These are phyloP conservation scores for Polydrusus pterygomalis DNA, from an alignment of 2,888 invertebrate species.

Conservation along the genomic window DNA sequence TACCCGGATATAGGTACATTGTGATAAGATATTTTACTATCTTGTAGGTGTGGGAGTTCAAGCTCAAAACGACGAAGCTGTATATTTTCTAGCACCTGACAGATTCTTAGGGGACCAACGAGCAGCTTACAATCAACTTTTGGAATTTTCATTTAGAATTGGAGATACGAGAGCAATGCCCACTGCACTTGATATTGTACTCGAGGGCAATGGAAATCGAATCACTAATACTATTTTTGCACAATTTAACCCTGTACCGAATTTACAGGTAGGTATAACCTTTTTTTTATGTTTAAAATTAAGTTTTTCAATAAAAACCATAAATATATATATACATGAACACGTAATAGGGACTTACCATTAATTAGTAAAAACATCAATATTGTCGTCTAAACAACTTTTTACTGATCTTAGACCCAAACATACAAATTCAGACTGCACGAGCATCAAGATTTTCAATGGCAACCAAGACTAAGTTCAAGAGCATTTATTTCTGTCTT, in stretches of 20 bases:
- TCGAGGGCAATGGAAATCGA: conserved; percentile 88
- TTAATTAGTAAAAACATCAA: too few species aligned
- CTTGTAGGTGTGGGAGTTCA: conserved; percentile 77
- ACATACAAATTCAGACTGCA: conserved; percentile 91
- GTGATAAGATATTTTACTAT: neutral
- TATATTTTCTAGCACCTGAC: conserved; percentile 93
- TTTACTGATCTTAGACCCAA: conserved; percentile 75
- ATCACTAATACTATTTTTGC: conserved; percentile 94
- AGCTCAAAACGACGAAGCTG: conserved; percentile 83
- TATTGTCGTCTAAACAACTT: too few species aligned
- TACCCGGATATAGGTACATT: too few species aligned
- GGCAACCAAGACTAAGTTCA: conserved; percentile 93
- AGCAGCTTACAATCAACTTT: conserved; percentile 94
- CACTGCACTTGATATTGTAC: conserved; percentile 89
- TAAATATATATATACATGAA: too few species aligned
- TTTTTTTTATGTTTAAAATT: neutral
- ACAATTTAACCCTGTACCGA: conserved; percentile 90
- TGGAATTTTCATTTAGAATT: conserved; percentile 90
- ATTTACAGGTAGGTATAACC: conserved; percentile 78
- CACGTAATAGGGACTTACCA: too few species aligned
- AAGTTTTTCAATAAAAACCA: neutral
- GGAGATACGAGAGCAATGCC: conserved; percentile 89
- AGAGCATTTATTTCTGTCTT: conserved; percentile 94
- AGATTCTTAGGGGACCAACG: conserved; percentile 91
- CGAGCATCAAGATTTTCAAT: conserved; percentile 86